phyloP scores from a whole-genome alignment of 2,797 vertebrate species.

The Hemitrygon akajei region DNA sequence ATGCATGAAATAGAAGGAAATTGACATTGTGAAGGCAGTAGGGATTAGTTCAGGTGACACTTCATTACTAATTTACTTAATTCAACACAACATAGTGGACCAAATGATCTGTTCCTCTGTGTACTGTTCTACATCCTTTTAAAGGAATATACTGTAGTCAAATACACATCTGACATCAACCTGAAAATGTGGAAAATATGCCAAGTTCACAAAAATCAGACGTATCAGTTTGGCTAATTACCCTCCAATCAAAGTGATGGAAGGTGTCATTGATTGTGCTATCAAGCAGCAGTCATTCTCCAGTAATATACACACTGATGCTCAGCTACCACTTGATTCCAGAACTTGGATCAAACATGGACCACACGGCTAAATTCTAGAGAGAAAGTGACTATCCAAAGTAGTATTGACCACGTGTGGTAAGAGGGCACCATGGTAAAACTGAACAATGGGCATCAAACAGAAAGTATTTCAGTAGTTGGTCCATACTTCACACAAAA shows the following conservation, averaged over 20 bases:
- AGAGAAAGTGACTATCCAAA: background rate
- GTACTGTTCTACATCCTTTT: too few species aligned
- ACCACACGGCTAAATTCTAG: background rate
- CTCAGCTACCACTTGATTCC: background rate
- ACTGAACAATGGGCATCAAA: background rate
- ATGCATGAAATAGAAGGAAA: too few species aligned
- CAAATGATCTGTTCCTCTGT: too few species aligned
- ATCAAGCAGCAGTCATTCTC: background rate
- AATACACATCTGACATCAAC: background rate
- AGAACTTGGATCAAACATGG: background rate
- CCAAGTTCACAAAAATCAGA: background rate
- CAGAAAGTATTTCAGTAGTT: too few species aligned
- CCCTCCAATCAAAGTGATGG: background rate
- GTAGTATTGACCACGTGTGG: background rate
- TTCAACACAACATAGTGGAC: too few species aligned
- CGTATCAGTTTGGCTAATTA: background rate
- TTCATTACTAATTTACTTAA: too few species aligned
- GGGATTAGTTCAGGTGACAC: too few species aligned
- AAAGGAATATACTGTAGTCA: too few species aligned
- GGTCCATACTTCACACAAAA: too few species aligned
- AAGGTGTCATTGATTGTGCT: background rate
- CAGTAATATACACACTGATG: background rate
- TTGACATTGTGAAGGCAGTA: too few species aligned
- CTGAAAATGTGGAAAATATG: background rate
- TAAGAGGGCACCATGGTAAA: background rate